Evolutionary conservation across 1,140 invertebrate genomes (phyloP).

Genomic region (Bombus difficillimus): DNA sequence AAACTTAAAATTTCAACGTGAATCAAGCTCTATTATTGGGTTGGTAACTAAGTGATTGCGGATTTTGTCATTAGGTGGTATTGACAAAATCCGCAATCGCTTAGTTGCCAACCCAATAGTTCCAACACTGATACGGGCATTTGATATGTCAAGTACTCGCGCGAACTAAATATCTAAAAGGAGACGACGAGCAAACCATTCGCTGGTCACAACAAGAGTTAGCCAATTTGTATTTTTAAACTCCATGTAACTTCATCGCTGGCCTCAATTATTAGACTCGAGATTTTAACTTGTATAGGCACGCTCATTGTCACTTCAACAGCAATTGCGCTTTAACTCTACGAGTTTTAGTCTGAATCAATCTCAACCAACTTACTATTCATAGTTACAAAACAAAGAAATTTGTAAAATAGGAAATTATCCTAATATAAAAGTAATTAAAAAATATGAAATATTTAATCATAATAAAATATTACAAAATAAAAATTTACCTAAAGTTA

Average conservation of each 20-base stretch:
- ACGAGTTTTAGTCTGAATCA: background rate
- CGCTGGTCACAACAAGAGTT: background rate
- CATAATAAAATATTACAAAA: background rate
- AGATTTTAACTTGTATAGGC: constrained; percentile 5
- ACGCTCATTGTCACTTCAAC: background rate
- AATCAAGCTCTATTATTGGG: background rate
- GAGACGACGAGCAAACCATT: constrained; percentile 17
- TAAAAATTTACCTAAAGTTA: background rate
- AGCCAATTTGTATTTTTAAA: constrained; percentile 46
- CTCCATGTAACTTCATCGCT: constrained; percentile 12
- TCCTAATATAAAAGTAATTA: background rate
- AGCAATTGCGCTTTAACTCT: background rate
- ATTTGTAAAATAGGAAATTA: background rate
- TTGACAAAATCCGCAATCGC: too few relatives aligned
- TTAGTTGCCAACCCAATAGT: too few relatives aligned
- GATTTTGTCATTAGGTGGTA: too few relatives aligned
- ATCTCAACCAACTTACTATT: background rate
- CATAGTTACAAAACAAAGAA: too few relatives aligned
- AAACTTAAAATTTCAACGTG: background rate
- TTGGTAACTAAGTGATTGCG: too few relatives aligned
- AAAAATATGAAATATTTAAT: background rate
- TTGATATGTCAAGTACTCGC: background rate
- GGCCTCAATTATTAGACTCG: constrained; percentile 32
- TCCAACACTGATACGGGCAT: background rate
- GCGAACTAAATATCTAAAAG: constrained; percentile 12